Evolutionary conservation across 1,140 invertebrate species (phyloP).

Genomic region (Potamilus streckersoni): DNA sequence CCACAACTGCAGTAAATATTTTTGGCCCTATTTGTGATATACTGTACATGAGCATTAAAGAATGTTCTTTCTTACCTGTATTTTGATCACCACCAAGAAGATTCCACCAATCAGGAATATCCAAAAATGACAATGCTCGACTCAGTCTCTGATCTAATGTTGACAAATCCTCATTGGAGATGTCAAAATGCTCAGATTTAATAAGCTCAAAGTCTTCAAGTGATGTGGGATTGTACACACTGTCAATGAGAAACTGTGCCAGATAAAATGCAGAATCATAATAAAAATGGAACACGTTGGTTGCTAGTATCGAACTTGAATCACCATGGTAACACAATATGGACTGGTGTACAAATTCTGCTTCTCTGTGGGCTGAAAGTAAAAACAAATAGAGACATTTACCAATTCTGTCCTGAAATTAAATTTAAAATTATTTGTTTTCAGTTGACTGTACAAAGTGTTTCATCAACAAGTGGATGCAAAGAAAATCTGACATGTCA

Average conservation of each 20-base stretch:
- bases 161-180: slow-evolving; percentile 49
- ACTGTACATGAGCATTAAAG: neutral
- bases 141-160: slow-evolving; percentile 46
- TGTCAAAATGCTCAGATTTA: slow-evolving; percentile 48
- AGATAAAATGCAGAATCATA: slow-evolving; percentile 44
- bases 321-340: slow-evolving; percentile 22
- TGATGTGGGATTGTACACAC: slow-evolving; percentile 41
- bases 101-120: slow-evolving; percentile 44
- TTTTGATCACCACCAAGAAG: slow-evolving; percentile 35
- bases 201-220: slow-evolving; percentile 51
- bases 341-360: slow-evolving; percentile 31
- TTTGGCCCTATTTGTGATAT: neutral
- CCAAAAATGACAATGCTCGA: slow-evolving; percentile 31
- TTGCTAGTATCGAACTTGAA: slow-evolving; percentile 1
- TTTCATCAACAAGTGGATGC: too few species aligned
- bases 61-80: slow-evolving; percentile 25
- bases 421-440: too few species aligned
- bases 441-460: too few species aligned
- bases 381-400: neutral
- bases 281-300: slow-evolving; percentile 33
- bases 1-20: neutral
- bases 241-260: slow-evolving; percentile 48
- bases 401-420: too few species aligned
- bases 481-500: too few species aligned
- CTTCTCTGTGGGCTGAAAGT: slow-evolving; percentile 28